Evolutionary conservation across 2,797 vertebrate genomes (phyloP).

Genomic region (Tolypeutes matacus): DNA sequence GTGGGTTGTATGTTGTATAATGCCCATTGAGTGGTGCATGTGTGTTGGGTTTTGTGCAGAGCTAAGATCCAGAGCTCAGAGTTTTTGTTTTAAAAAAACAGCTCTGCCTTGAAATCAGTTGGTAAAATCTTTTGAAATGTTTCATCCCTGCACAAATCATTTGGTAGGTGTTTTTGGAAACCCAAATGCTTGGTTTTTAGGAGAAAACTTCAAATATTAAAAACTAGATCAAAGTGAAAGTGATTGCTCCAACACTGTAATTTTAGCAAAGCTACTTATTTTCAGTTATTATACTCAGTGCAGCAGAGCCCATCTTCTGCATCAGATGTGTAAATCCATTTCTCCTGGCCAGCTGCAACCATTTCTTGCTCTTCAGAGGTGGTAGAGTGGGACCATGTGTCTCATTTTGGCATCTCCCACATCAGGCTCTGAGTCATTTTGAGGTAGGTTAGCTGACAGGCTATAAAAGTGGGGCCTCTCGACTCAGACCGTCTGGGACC

Average conservation of each 20-base stretch:
- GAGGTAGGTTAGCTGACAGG: not conserved
- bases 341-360: not conserved
- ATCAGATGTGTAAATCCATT: not conserved
- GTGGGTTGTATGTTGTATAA: not conserved
- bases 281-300: constrained; percentile 13
- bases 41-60: not conserved
- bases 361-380: constrained; percentile 36
- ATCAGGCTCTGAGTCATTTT: not conserved
- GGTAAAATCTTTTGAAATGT: constrained; percentile 43
- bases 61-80: not conserved
- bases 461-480: not conserved
- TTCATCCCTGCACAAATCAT: constrained; percentile 51
- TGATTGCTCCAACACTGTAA: not conserved
- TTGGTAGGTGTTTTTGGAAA: constrained; percentile 24
- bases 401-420: not conserved
- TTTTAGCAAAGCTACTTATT: not conserved
- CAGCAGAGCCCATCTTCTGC: not conserved
- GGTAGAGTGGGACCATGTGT: not conserved
- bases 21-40: not conserved
- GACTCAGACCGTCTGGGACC: not conserved
- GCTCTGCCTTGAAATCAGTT: constrained; percentile 7
- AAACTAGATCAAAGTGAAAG: constrained; percentile 42
- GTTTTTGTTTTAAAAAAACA: constrained; percentile 21
- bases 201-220: constrained; percentile 17
- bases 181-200: constrained; percentile 37